Percentiles rank a stretch among this genome's conserved stretches.
phyloP scores from a whole-genome alignment of 2,797 vertebrate species.

The Phoebastria nigripes region DNA sequence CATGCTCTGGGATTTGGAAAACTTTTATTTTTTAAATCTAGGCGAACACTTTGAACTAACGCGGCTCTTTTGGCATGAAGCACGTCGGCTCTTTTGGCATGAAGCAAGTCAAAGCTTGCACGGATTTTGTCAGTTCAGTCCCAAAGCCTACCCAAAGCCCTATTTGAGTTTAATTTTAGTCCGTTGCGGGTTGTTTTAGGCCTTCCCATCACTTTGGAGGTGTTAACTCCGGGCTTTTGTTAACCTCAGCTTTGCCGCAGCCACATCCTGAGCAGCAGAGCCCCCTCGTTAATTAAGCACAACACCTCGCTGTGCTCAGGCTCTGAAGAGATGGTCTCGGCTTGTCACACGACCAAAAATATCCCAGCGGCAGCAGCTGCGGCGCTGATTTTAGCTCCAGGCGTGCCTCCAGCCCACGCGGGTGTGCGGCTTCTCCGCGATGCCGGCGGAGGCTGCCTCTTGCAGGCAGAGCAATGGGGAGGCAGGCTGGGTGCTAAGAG shows the following conservation, averaged over 20 bases:
- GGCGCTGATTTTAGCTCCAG: not conserved
- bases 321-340: rapidly evolving
- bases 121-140: not conserved
- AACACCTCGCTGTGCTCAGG: rapidly evolving
- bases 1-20: not conserved
- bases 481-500: not conserved
- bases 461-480: not conserved
- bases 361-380: not conserved
- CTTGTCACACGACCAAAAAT: not conserved
- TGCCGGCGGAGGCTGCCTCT: not conserved
- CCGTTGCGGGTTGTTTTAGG: not conserved
- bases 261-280: not conserved
- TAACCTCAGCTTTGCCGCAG: not conserved
- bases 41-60: not conserved
- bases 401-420: not conserved
- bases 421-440: not conserved
- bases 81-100: rapidly evolving
- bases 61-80: rapidly evolving
- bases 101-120: not conserved
- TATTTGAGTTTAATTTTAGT: not conserved
- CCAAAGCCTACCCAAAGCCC: not conserved
- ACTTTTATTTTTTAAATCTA: not conserved
- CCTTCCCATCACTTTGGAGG: not conserved
- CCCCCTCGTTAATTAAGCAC: not conserved
- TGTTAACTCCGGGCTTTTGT: not conserved